phyloP scores from a whole-genome alignment of 2,113 vertebrate genomes.

The Gopherus flavomarginatus region DNA sequence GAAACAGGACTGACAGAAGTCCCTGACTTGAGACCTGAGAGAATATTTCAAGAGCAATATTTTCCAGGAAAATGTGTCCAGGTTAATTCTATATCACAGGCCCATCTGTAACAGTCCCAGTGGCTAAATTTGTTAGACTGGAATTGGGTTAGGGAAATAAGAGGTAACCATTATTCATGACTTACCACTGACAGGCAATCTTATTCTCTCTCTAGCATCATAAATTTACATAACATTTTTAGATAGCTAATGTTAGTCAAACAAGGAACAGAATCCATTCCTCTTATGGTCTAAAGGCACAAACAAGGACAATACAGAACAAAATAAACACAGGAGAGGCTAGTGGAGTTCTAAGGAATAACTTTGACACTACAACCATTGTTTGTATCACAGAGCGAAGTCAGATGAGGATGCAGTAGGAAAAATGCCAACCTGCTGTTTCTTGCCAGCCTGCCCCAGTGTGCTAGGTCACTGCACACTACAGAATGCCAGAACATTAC shows the following conservation, averaged over 20 bases:
- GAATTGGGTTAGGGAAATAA: not conserved
- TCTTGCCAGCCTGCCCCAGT: not conserved
- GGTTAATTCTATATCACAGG: not conserved
- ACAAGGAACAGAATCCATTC: not conserved
- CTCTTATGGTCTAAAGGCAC: not conserved
- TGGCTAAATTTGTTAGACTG: not conserved
- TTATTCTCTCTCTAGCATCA: not conserved
- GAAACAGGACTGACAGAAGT: not conserved
- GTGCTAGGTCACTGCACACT: not conserved
- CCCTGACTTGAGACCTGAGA: not conserved
- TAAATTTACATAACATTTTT: not conserved
- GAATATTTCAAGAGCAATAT: not conserved
- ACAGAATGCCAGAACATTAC: not conserved
- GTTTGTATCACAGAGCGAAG: accelerated
- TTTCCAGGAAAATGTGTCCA: constrained; percentile 9
- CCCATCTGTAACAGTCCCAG: not conserved
- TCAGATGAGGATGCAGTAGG: not conserved
- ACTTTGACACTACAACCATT: not conserved
- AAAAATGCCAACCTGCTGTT: not conserved
- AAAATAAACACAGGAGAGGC: not conserved
- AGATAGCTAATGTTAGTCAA: not conserved
- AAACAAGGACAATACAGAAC: not conserved
- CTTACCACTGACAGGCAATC: not conserved
- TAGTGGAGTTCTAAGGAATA: not conserved
- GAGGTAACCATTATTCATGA: not conserved